A percentile compares a stretch with the other conserved stretches of the same genome.
Conservation (phyloP, 1,140 invertebrate species). For the Pseudomyrmex cubaensis region DNA sequence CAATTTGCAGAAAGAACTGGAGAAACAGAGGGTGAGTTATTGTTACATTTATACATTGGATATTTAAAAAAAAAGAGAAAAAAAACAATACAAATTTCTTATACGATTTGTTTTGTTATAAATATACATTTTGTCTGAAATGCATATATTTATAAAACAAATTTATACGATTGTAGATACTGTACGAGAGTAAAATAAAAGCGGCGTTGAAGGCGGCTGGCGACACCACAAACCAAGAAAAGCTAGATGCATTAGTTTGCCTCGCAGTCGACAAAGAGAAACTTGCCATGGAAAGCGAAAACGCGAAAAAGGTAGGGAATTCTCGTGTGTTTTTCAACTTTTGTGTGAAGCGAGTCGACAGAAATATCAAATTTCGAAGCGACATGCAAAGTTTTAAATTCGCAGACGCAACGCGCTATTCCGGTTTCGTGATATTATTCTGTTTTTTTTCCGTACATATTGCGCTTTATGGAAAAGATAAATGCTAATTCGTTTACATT, state of each 20-base stretch:
- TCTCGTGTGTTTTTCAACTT: conserved; percentile 7
- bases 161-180: conserved; percentile 85
- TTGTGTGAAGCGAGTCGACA: not conserved
- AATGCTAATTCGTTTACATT: conserved; percentile 16
- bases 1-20: conserved; percentile 90
- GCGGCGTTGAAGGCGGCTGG: conserved; percentile 87
- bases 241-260: conserved; percentile 76
- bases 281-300: conserved; percentile 76
- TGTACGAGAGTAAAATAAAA: conserved; percentile 87
- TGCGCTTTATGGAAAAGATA: not conserved
- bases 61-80: too few relatives aligned
- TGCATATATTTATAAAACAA: conserved; percentile 29
- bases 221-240: conserved; percentile 80
- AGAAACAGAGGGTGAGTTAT: conserved; percentile 85
- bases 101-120: too few relatives aligned
- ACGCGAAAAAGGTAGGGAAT: conserved; percentile 77
- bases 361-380: not conserved
- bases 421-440: not conserved
- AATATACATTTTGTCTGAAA: not conserved
- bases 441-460: not conserved
- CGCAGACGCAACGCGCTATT: not conserved
- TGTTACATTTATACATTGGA: conserved; percentile 1
- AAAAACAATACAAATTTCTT: too few relatives aligned
- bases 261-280: conserved; percentile 79
- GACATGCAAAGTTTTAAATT: not conserved